Base-by-base conservation (phyloP, 2,113 vertebrate genomes). In the Microcebus lehilahytsara region DNA sequence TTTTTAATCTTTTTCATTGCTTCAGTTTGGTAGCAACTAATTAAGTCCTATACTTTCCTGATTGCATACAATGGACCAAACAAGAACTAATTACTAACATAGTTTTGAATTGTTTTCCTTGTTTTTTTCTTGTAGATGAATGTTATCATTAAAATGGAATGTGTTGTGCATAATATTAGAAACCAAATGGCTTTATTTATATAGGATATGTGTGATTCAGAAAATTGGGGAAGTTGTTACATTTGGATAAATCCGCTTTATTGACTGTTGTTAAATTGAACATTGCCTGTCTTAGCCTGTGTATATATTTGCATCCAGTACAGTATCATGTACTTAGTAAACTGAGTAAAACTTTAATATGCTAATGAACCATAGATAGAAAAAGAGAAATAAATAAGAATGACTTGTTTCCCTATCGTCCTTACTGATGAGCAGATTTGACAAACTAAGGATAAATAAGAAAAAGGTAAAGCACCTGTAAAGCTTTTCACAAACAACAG, bases 11-110 rank as follows among this genome's bases (percentile, higher is more conserved):
- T 96, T 97, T 97, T 97, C 98, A 98, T 98, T 97, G 98, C 98
- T 98, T 98, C 98, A 88, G 80, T 98, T 98, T 98, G 95, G 89
- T 98, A 98, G 98, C 98, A 98, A 98, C 97, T 98, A 98, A 98
- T 98, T 93, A 93, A 98, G 94, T 98, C 96, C 96, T 97, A 5
- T 98, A 95, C 96, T 53, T 98, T 97, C 97, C 96, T 90, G 95
- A 98, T 96, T 91, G 95, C 98, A 95, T 97, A 97, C 96, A 96
- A 75, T 97, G 85, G 94, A 89, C 96, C 95, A 97, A 96, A 93
- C 81, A 85, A 96, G 84, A 96, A 95, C 98, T 97, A 96, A 98
- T 98, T 96, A 97, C 96, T 98, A 97, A 98, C 97, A 97, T 90
- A 97, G 85, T 84, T 96, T 97, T 97, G 77, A 97, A 92, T 97